Evolutionary conservation across 2,797 vertebrate genomes (phyloP).

Genomic region (Mormyrus proboscirostris): DNA sequence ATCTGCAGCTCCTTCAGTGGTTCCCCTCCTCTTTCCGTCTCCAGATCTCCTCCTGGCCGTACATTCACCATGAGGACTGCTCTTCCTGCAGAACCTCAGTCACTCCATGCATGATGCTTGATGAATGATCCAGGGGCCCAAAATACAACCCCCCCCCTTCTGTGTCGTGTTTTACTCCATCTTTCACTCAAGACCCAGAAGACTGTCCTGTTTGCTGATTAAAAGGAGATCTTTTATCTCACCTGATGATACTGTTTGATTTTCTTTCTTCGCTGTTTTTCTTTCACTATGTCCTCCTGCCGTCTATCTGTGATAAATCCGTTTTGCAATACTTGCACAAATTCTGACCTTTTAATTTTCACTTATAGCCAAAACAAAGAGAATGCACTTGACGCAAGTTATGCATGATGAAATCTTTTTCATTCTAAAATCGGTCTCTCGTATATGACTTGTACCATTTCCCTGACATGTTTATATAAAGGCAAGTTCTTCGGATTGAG

Average conservation of each 20-base stretch:
- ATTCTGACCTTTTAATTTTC: neutral
- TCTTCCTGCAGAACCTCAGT: neutral
- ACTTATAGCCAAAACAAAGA: neutral
- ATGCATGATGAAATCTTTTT: neutral
- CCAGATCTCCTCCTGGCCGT: neutral
- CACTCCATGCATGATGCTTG: neutral
- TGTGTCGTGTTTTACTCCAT: neutral
- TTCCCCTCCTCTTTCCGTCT: neutral
- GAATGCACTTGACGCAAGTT: neutral
- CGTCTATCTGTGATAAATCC: neutral
- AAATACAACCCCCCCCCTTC: neutral
- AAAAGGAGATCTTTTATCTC: constrained; percentile 5
- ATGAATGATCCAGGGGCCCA: constrained; percentile 11
- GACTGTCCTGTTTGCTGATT: neutral
- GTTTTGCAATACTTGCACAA: neutral
- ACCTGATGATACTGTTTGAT: neutral
- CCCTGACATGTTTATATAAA: neutral
- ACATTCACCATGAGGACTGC: constrained; percentile 6
- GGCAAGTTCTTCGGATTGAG: neutral
- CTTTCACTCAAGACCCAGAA: neutral
- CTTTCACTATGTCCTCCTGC: neutral
- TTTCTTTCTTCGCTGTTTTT: neutral
- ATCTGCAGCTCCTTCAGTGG: neutral
- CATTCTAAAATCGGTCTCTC: neutral
- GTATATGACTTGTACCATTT: neutral